phyloP scores from a whole-genome alignment of 92 coral and sea anemone species.

The Heliopora coerulea region DNA sequence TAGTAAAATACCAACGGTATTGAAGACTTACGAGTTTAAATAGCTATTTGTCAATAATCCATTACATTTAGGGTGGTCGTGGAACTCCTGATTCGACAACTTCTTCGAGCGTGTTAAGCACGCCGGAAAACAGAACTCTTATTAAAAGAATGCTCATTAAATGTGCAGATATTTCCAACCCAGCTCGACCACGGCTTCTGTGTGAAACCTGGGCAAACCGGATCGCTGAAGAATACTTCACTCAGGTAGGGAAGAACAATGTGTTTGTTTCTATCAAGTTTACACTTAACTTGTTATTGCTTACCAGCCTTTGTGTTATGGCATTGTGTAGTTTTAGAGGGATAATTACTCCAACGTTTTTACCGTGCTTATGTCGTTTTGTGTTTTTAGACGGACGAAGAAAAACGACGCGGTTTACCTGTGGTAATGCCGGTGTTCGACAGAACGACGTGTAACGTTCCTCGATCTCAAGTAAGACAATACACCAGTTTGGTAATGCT shows the following conservation, averaged over 20 bases:
- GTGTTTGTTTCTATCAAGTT: too few relatives aligned
- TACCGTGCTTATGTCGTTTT: neutral
- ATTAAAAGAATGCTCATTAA: conserved; percentile 95
- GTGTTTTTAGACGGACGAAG: conserved; percentile 82
- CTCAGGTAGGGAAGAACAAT: conserved; percentile 92
- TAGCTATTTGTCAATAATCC: too few relatives aligned
- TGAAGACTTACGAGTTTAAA: too few relatives aligned
- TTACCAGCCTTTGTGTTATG: too few relatives aligned
- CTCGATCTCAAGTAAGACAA: conserved; percentile 87
- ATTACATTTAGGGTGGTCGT: conserved; percentile 71
- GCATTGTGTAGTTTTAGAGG: too few relatives aligned
- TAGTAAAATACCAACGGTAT: too few relatives aligned
- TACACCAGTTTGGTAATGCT: too few relatives aligned
- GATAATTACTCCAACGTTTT: too few relatives aligned
- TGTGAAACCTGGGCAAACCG: conserved; percentile 98
- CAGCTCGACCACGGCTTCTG: conserved; percentile 90
- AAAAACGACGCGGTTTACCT: conserved; percentile 87
- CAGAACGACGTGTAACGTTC: conserved; percentile 93
- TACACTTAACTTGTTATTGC: neutral
- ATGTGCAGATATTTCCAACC: conserved; percentile 98
- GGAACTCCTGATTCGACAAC: conserved; percentile 96
- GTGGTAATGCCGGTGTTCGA: conserved; percentile 99
- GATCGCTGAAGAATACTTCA: conserved; percentile 97
- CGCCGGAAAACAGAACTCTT: conserved; percentile 95
- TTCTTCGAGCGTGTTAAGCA: conserved; percentile 78